A percentile compares a stretch with the other conserved stretches of the same genome.
phyloP scores from a whole-genome alignment of 2,888 invertebrate genomes.

The Julus scandinavius region DNA sequence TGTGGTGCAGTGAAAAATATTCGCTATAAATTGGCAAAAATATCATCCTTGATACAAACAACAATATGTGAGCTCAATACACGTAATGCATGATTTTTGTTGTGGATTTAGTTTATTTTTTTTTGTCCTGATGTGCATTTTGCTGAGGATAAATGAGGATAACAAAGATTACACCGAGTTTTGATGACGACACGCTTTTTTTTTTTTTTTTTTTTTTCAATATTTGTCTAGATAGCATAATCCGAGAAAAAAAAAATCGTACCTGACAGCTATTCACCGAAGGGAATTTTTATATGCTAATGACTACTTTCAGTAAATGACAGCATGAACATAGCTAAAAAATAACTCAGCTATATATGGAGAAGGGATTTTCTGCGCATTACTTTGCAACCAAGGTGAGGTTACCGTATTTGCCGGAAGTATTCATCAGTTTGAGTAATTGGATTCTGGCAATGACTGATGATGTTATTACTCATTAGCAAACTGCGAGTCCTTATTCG shows the following conservation, averaged over 20 bases:
- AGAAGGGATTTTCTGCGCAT: slow-evolving; percentile 19
- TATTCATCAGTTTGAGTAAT: neutral
- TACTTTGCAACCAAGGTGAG: neutral
- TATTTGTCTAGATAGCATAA: neutral
- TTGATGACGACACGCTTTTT: neutral
- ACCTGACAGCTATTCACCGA: slow-evolving; percentile 7
- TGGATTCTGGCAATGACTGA: slow-evolving; percentile 27
- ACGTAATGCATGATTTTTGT: neutral
- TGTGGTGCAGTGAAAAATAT: neutral
- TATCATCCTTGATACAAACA: neutral
- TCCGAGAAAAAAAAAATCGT: neutral
- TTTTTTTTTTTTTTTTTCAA: neutral
- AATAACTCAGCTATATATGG: neutral
- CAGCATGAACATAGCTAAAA: neutral
- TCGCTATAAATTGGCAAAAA: neutral
- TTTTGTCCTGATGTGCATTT: neutral
- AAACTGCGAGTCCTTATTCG: neutral
- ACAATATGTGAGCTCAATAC: neutral
- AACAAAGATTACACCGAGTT: neutral
- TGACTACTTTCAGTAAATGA: neutral
- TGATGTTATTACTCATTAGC: neutral
- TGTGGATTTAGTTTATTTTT: neutral
- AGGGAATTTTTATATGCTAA: slow-evolving; percentile 20
- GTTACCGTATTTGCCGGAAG: neutral
- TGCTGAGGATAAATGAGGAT: neutral